phyloP scores from a whole-genome alignment of 1,140 invertebrate species.

The Cylas formicarius region DNA sequence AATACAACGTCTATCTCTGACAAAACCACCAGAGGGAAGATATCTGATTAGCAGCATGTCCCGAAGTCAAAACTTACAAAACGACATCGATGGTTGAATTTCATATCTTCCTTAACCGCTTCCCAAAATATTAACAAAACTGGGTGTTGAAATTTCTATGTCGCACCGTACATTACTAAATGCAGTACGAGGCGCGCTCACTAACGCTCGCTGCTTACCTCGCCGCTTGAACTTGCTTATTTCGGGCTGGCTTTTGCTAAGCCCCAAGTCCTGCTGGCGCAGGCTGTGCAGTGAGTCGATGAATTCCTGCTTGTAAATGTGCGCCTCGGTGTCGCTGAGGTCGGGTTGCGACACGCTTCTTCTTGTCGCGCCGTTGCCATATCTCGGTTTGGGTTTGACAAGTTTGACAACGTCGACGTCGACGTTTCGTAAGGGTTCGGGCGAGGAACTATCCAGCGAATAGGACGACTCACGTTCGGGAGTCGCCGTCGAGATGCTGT shows the following conservation, averaged over 20 bases:
- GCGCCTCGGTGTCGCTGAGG: constrained; percentile 19
- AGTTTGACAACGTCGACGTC: constrained; percentile 9
- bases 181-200: too few relatives aligned
- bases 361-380: constrained; percentile 7
- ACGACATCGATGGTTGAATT: too few relatives aligned
- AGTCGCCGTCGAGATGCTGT: constrained; percentile 36
- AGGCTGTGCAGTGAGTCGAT: constrained; percentile 23
- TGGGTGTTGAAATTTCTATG: too few relatives aligned
- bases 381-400: constrained; percentile 16
- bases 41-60: too few relatives aligned
- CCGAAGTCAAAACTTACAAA: too few relatives aligned
- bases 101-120: too few relatives aligned
- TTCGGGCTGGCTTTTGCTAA: constrained; percentile 29
- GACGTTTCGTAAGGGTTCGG: constrained; percentile 15
- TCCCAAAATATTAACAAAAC: too few relatives aligned
- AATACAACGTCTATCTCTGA: too few relatives aligned
- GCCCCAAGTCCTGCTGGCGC: constrained; percentile 13
- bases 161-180: too few relatives aligned
- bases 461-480: constrained; percentile 31
- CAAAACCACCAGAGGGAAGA: too few relatives aligned
- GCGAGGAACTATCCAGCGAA: constrained; percentile 23
- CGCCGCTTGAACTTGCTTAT: constrained; percentile 24
- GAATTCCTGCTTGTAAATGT: constrained; percentile 21
- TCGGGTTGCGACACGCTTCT: constrained; percentile 26
- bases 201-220: too few relatives aligned